Evolutionary conservation across 2,888 invertebrate species (phyloP), one percentile per base, ranked within the genome.

Genomic region (Pyralis farinalis): DNA sequence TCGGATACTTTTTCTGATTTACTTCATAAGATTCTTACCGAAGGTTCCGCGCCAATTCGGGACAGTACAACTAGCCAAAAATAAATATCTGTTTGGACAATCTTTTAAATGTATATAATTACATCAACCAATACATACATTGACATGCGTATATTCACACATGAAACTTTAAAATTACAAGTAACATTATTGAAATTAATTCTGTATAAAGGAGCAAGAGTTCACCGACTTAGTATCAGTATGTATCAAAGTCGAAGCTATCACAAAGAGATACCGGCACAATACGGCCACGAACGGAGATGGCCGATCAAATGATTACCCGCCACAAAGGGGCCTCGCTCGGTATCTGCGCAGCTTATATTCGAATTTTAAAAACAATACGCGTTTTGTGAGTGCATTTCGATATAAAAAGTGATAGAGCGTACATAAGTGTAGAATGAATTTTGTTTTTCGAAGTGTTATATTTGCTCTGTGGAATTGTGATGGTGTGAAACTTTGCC

Each of bases 291-390:
- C 66, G 66, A 84, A 84, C 87, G 87, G 87, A 87, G 86, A 71
- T 87, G 72, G 76, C 69, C 81, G 69, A 87, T 87, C 87, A 87
- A 81, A 80, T 74, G 71, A 77, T 85, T 81, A 85, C 83, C 73
- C 77, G 75, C 55, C 56, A 58, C 65, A 68, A 71, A 82, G 87
- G 86, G 87, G 85, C 80, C 83, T 75, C 76, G 73, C 53, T 74
- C 63, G 64, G 53, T 67, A 68, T 76, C 72, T 80, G 80, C 78
- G 84, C 77, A 76, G 71, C 57, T 55, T 47, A 63, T 58, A 49
- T 43, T 46, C 47, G 53, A 55, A 45, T 47, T 49, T 34, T 20
- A 31, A 25, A 42, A 40, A 38, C 40, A 34, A 45, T 36, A 25
- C 34, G 32, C 12, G 12, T n/a, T 32, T 32, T 20, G 16, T 16